Base-by-base conservation (phyloP, 1,140 invertebrate species). In the Brachionus manjavacas region DNA sequence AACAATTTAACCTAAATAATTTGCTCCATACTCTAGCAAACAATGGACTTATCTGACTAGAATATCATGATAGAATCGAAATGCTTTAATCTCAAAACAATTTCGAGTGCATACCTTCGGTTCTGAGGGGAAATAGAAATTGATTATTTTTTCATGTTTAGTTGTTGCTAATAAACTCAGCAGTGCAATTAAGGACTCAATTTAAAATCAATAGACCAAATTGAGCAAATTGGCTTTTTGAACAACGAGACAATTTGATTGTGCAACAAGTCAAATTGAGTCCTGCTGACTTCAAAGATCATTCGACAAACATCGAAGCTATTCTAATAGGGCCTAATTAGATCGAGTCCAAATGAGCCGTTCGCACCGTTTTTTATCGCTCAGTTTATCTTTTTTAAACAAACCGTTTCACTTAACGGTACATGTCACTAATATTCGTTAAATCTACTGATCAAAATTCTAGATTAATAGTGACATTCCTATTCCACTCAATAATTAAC, bases 201-300 rank as follows among this genome's bases (percentile, higher is more conserved):
- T 72, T n/a, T 41, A 72, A 72, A 72, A 72, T 72, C 68, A 72
- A 72, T 72, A 72, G 68, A 46, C 6, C 31, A 72, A 72, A 72
- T 72, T 72, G 68, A 46, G 1, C 31, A 72, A 72, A 72, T 72
- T 72, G 31, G 68, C 68, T 72, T 9, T 39, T 72, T 39, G 2
- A 60, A 68, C n/a, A n/a, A 68, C 31, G 41, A 72, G 16, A 41
- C 39, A 20, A 72, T 41, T 72, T 72, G 68, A 72, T 72, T 72
- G 39, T 72, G 35, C 68, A 72, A 72, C 41, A n/a, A 39, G 31
- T 14, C 6, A 11, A 39, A 16, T 35, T 35, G 31, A 72, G 11
- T 60, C 68, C 68, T 41, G 41, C 68, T 72, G 68, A 72, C 41
- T 16, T 72, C 68, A 72, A 72, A 72, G 35, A 72, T 72, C 20